Percentiles rank a stretch among this genome's conserved stretches.
phyloP scores from a whole-genome alignment of 2,888 invertebrate species.

The Deroplatys truncata region DNA sequence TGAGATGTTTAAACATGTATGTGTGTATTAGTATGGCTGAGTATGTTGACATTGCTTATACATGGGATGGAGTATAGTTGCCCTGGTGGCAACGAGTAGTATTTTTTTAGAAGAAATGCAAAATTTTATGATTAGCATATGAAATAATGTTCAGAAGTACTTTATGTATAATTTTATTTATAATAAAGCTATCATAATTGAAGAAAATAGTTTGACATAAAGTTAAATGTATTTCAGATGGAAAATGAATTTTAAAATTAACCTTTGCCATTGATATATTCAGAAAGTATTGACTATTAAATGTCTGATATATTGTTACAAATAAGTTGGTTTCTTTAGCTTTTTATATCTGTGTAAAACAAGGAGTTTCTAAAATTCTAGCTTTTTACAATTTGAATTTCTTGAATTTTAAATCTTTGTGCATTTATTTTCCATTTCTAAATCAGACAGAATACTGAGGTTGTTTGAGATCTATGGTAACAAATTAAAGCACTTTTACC shows the following conservation, averaged over 20 bases:
- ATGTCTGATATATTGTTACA: neutral
- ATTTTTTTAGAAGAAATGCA: neutral
- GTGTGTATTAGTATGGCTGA: neutral
- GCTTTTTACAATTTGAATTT: too few relatives aligned
- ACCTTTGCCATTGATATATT: neutral
- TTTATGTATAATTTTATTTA: neutral
- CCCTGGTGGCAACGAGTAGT: neutral
- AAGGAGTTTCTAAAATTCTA: neutral
- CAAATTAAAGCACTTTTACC: too few relatives aligned
- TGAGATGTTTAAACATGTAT: neutral
- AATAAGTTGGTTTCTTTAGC: neutral
- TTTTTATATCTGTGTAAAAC: neutral
- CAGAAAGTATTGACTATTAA: neutral
- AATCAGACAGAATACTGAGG: too few relatives aligned
- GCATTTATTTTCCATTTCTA: too few relatives aligned
- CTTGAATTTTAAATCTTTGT: too few relatives aligned
- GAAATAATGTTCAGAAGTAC: neutral
- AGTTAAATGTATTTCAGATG: neutral
- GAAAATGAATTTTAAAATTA: neutral
- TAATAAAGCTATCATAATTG: neutral
- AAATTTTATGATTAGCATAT: neutral
- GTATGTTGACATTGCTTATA: neutral
- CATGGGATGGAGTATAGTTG: neutral
- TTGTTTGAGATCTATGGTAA: too few relatives aligned
- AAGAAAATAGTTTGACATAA: neutral